Conservation (phyloP, 2,888 invertebrate species). For the Epirrita christyi region DNA sequence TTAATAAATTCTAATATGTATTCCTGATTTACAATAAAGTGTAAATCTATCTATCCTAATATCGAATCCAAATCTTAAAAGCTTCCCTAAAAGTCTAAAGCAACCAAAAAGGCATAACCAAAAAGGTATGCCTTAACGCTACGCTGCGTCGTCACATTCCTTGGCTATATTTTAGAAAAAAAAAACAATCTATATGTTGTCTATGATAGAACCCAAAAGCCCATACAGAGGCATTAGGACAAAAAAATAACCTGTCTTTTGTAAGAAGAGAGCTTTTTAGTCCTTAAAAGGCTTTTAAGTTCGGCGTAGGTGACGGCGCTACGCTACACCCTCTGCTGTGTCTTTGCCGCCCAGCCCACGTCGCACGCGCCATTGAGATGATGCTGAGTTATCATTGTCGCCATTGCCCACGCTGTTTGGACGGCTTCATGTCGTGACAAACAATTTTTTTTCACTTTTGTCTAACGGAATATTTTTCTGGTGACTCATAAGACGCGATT, state of each 20-base stretch:
- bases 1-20: too few species aligned
- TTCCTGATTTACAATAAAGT: too few species aligned
- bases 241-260: background rate
- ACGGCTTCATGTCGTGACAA: conserved; percentile 9
- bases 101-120: too few species aligned
- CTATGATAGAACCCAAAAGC: background rate
- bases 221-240: background rate
- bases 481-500: background rate
- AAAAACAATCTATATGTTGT: too few species aligned
- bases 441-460: conserved; percentile 16
- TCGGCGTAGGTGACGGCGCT: conserved; percentile 39
- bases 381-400: conserved; percentile 75
- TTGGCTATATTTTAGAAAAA: too few species aligned
- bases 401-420: conserved; percentile 58
- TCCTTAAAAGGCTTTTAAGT: conserved; percentile 46
- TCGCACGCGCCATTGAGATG: conserved; percentile 37
- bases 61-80: too few species aligned
- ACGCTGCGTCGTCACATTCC: too few species aligned
- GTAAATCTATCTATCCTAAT: too few species aligned
- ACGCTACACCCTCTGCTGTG: conserved; percentile 28
- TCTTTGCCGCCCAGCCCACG: conserved; percentile 41
- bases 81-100: too few species aligned
- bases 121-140: too few species aligned
- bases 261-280: background rate
- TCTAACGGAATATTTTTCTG: background rate